A percentile compares a stretch with the other conserved stretches of the same genome.
Evolutionary conservation across 2,797 vertebrate genomes (phyloP).

Genomic region (Poecilia picta): DNA sequence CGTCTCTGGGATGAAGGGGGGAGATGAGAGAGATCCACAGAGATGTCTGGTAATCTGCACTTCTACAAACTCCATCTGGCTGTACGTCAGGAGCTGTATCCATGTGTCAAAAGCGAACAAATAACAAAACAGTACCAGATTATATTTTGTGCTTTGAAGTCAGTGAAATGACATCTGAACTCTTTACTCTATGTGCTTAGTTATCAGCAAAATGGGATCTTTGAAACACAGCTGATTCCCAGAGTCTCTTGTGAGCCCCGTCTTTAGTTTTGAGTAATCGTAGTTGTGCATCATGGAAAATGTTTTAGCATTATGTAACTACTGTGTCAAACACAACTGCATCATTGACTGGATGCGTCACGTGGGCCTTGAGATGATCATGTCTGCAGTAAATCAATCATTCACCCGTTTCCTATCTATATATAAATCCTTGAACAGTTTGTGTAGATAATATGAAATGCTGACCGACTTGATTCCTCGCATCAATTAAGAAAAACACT

Average conservation of each 20-base stretch:
- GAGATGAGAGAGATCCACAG: neutral
- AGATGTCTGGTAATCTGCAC: neutral
- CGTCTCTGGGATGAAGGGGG: neutral
- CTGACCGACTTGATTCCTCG: neutral
- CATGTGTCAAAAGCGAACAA: neutral
- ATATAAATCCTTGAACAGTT: neutral
- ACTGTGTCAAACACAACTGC: neutral
- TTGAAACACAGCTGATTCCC: neutral
- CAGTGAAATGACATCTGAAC: neutral
- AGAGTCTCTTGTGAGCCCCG: neutral
- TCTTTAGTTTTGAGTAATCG: neutral
- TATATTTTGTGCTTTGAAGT: neutral
- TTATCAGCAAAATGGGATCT: neutral
- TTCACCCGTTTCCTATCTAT: neutral
- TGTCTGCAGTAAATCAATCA: neutral
- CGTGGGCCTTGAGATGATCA: neutral
- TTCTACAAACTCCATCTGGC: neutral
- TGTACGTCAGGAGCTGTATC: neutral
- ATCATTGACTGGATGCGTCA: neutral
- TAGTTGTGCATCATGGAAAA: neutral
- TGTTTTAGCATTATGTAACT: neutral
- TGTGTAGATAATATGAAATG: neutral
- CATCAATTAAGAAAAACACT: neutral
- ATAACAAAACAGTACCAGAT: neutral
- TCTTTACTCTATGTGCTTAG: neutral